Percentiles rank a stretch among this genome's conserved stretches.
These are phyloP conservation scores for Aythya baeri DNA, from an alignment of 2,113 vertebrate genomes.

Conservation along the genomic window DNA sequence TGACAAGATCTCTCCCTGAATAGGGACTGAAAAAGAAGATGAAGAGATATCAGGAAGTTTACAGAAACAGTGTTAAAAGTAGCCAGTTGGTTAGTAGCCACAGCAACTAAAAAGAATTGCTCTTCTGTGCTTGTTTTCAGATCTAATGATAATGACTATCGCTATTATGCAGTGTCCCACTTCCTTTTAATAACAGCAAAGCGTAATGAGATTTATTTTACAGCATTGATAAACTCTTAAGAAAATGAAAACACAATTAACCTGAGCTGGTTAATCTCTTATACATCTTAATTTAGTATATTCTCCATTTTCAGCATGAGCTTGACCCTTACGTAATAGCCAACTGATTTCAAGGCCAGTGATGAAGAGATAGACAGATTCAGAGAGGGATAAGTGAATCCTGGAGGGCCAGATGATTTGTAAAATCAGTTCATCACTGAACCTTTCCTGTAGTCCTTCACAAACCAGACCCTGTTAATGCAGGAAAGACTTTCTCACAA, in stretches of 20 bases:
- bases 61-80: background rate
- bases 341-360: background rate
- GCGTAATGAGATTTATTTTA: background rate
- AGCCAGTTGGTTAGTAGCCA: background rate
- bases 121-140: background rate
- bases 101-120: background rate
- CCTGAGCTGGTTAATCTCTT: slow-evolving; percentile 35
- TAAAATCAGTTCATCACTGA: background rate
- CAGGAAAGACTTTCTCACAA: background rate
- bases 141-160: background rate
- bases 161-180: background rate
- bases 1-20: background rate
- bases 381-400: slow-evolving; percentile 10
- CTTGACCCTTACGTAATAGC: slow-evolving; percentile 4
- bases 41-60: background rate
- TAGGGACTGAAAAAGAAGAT: background rate
- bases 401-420: background rate
- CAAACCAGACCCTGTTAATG: background rate
- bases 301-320: background rate
- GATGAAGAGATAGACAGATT: slow-evolving; percentile 25
- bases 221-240: background rate
- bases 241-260: slow-evolving; percentile 64
- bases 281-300: slow-evolving; percentile 37
- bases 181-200: slow-evolving; percentile 16
- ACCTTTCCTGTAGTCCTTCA: background rate